Percentiles rank a stretch among this genome's conserved stretches.
phyloP scores from a whole-genome alignment of 2,888 invertebrate species.

The Melieria omissa region DNA sequence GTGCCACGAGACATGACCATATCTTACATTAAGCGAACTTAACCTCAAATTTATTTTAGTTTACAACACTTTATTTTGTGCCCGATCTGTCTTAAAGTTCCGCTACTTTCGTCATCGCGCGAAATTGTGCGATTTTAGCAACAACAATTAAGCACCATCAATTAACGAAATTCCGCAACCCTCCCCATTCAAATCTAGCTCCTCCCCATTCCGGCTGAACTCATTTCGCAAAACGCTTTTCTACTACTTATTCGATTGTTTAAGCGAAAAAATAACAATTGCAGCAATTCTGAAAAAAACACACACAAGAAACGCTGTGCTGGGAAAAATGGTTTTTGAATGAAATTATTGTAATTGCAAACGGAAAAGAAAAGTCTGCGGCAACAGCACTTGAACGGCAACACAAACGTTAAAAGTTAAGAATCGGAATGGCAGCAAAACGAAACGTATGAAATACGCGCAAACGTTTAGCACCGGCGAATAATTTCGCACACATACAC shows the following conservation, averaged over 20 bases:
- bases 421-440: slow-evolving; percentile 16
- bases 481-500: slow-evolving; percentile 27
- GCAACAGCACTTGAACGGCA: slow-evolving; percentile 21
- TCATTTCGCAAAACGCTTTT: slow-evolving; percentile 9
- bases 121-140: too few species aligned
- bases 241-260: slow-evolving; percentile 17
- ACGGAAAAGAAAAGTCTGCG: slow-evolving; percentile 28
- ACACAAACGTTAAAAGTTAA: slow-evolving; percentile 21
- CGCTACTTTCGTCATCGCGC: too few species aligned
- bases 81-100: too few species aligned
- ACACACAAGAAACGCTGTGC: background rate
- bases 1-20: too few species aligned
- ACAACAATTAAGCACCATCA: too few species aligned
- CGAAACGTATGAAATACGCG: background rate
- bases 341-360: slow-evolving; percentile 38
- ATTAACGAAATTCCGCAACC: too few species aligned
- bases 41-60: too few species aligned
- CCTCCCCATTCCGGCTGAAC: too few species aligned
- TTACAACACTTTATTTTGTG: too few species aligned
- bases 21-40: too few species aligned
- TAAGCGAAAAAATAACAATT: slow-evolving; percentile 5
- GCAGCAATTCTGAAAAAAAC: slow-evolving; percentile 2
- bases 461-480: background rate
- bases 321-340: slow-evolving; percentile 21
- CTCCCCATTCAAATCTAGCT: too few species aligned